Conservation (phyloP, 1,140 invertebrate genomes). For the Pseudomyrmex cubaensis region DNA sequence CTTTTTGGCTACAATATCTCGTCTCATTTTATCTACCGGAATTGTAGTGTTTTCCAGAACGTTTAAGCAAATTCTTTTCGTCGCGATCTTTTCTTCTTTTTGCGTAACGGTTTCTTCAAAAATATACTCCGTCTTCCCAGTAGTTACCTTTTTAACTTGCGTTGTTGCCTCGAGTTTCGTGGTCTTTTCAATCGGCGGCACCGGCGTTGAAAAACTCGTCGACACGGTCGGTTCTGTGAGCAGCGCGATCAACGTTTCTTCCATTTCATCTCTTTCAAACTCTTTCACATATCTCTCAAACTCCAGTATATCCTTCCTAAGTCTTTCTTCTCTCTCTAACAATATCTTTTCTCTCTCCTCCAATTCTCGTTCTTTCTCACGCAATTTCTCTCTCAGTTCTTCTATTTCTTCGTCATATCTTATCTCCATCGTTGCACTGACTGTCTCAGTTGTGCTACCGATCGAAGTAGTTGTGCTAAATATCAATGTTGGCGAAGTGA, state of each 20-base stretch:
- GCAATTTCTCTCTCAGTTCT: conserved; percentile 23
- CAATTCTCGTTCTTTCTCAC: conserved; percentile 23
- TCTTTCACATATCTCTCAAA: conserved; percentile 12
- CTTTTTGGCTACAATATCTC: not conserved
- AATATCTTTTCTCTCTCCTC: conserved; percentile 40
- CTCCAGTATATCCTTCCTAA: not conserved
- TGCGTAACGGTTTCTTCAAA: conserved; percentile 14
- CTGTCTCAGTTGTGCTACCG: not conserved
- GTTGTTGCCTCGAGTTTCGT: conserved; percentile 2
- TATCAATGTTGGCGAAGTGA: not conserved
- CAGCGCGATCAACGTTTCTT: not conserved
- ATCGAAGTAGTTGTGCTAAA: conserved; percentile 2
- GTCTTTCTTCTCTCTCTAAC: conserved; percentile 10
- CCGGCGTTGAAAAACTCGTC: conserved; percentile 33
- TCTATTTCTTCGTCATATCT: conserved; percentile 37
- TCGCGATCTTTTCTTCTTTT: conserved; percentile 12
- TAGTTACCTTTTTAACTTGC: not conserved
- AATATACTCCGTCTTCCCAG: not conserved
- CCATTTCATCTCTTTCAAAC: not conserved
- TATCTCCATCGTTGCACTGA: not conserved
- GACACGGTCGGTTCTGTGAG: not conserved
- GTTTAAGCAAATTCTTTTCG: conserved; percentile 34
- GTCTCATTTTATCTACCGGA: conserved; percentile 12
- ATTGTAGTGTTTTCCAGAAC: conserved; percentile 30
- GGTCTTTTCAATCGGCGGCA: conserved; percentile 23